phyloP scores from a whole-genome alignment of 1,140 invertebrate species.

The Trinorchestia longiramus region DNA sequence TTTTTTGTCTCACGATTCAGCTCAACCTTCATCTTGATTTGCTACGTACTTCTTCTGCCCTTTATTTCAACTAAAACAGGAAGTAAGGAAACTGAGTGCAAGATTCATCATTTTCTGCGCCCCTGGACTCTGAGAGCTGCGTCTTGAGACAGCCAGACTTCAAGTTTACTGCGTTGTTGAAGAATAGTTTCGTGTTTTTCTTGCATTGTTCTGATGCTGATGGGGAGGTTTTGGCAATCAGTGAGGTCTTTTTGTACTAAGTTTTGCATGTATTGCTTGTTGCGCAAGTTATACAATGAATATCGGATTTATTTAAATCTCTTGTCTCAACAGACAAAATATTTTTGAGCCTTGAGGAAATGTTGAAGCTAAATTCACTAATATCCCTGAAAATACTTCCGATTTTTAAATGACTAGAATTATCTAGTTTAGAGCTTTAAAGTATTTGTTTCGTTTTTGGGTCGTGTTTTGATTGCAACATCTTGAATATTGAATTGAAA shows the following conservation, averaged over 20 bases:
- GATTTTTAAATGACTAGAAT: too few species aligned
- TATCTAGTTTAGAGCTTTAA: too few species aligned
- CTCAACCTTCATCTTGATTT: neutral
- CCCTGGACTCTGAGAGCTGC: neutral
- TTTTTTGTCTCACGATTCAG: neutral
- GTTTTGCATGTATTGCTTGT: neutral
- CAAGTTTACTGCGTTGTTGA: neutral
- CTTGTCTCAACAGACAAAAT: neutral
- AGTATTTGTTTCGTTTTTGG: too few species aligned
- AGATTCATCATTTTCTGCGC: neutral
- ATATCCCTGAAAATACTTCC: too few species aligned
- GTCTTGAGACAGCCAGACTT: neutral
- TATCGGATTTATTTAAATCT: neutral
- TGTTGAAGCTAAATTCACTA: too few species aligned
- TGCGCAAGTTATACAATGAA: neutral
- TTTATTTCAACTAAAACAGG: neutral
- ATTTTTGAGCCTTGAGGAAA: too few species aligned
- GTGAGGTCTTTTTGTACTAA: neutral
- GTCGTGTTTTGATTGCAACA: too few species aligned
- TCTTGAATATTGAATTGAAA: too few species aligned
- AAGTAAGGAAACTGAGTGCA: neutral
- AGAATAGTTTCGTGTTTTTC: neutral
- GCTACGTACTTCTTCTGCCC: neutral
- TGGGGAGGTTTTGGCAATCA: neutral
- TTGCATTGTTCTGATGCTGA: neutral